A percentile compares a stretch with the other conserved stretches of the same genome.
phyloP scores from a whole-genome alignment of 2,113 vertebrate species.

The Sorex araneus region DNA sequence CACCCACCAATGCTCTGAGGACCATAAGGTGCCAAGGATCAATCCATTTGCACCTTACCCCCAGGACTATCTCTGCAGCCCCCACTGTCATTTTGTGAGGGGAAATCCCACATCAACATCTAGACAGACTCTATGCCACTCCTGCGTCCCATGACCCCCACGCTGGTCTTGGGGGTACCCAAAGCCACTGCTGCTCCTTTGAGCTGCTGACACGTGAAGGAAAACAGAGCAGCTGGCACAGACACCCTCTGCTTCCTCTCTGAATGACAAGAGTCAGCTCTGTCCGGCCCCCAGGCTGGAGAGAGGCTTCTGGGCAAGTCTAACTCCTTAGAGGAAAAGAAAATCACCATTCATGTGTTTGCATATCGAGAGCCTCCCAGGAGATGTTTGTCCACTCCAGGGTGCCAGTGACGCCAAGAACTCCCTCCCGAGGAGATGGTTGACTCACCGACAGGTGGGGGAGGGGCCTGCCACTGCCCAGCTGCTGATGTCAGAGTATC shows the following conservation, averaged over 20 bases:
- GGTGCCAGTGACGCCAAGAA: not conserved
- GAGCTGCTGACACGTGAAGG: not conserved
- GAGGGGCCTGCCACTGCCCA: not conserved
- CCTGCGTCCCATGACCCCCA: not conserved
- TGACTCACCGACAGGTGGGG: not conserved
- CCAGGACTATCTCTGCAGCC: too few species aligned
- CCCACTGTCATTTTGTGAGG: too few species aligned
- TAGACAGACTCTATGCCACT: not conserved
- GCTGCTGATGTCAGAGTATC: not conserved
- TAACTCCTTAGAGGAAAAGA: slow-evolving; percentile 41
- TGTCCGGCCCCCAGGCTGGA: not conserved
- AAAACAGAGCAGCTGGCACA: not conserved
- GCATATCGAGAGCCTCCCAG: slow-evolving; percentile 27
- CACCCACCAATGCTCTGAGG: too few species aligned
- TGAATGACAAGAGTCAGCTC: not conserved
- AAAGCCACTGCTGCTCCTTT: too few species aligned
- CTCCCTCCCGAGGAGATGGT: not conserved
- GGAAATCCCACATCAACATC: too few species aligned
- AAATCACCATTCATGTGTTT: not conserved
- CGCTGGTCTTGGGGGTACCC: too few species aligned
- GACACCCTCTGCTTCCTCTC: not conserved
- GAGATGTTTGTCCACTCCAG: not conserved
- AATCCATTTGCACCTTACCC: too few species aligned
- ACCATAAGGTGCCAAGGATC: too few species aligned
- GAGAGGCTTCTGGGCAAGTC: not conserved